Percentiles rank a stretch among this genome's conserved stretches.
Evolutionary conservation across 2,113 vertebrate species (phyloP).

Genomic region (Myodes glareolus): DNA sequence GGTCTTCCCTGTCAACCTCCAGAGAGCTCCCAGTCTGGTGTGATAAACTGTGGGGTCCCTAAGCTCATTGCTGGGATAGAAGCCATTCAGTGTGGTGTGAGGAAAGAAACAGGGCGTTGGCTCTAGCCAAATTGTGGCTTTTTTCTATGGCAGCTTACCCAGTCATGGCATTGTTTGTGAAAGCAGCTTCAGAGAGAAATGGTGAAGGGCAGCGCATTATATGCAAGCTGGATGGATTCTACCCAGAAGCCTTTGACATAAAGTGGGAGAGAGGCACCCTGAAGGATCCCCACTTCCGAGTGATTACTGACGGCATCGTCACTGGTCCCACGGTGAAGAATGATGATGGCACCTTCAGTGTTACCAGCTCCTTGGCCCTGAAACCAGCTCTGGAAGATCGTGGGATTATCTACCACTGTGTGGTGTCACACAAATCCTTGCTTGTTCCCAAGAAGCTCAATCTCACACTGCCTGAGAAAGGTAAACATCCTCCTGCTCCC

Average conservation of each 20-base stretch:
- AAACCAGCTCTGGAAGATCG: background rate
- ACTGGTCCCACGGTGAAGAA: background rate
- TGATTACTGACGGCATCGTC: background rate
- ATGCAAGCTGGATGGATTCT: background rate
- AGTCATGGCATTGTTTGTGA: background rate
- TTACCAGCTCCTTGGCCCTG: background rate
- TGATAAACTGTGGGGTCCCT: background rate
- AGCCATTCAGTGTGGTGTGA: background rate
- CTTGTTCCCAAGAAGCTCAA: rapidly evolving
- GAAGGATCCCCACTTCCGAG: background rate
- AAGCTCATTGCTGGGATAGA: background rate
- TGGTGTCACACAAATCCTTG: constrained; percentile 15
- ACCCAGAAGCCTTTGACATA: background rate
- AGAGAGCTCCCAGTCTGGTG: background rate
- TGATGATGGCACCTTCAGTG: background rate
- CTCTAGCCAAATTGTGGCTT: background rate
- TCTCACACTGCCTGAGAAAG: background rate
- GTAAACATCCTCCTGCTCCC: constrained; percentile 41
- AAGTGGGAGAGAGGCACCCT: background rate
- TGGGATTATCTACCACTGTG: constrained; percentile 18
- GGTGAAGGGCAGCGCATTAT: background rate
- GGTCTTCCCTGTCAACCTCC: background rate
- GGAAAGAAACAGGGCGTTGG: background rate
- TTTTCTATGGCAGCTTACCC: constrained; percentile 60
- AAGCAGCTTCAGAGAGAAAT: background rate